These are phyloP conservation scores for Rhopilema esculentum DNA, from an alignment of 30 jellyfish, hydroid and myxozoan species.

Conservation along the genomic window DNA sequence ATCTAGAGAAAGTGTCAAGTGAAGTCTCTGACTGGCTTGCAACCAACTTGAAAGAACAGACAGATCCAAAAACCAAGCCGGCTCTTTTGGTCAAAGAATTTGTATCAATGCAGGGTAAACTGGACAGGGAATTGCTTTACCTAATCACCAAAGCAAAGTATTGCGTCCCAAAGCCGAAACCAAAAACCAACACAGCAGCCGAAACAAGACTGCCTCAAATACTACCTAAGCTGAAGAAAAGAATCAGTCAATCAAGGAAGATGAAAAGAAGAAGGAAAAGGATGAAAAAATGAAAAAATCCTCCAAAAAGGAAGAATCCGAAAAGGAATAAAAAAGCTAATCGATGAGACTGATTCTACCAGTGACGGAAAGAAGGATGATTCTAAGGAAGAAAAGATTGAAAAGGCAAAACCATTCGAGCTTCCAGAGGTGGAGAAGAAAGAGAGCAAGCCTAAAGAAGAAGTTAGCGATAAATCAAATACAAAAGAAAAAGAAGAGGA, in stretches of 20 bases:
- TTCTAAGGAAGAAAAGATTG: neutral
- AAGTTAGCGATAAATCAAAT: neutral
- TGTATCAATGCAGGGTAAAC: conserved; percentile 76
- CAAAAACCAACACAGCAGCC: conserved; percentile 77
- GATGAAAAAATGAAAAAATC: neutral
- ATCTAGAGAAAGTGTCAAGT: conserved; percentile 69
- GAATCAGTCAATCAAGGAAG: neutral
- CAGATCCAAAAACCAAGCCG: conserved; percentile 85
- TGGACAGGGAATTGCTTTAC: conserved; percentile 92
- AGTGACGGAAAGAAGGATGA: conserved; percentile 1
- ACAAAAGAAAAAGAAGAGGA: conserved; percentile 15
- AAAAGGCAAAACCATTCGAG: conserved; percentile 42
- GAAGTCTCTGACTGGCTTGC: conserved; percentile 89
- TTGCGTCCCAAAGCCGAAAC: conserved; percentile 96
- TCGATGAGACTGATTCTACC: neutral
- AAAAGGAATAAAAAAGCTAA: conserved; percentile 5
- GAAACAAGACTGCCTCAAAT: conserved; percentile 49
- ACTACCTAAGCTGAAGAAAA: conserved; percentile 35
- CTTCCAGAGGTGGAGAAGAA: conserved; percentile 45
- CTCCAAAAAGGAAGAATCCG: conserved; percentile 18
- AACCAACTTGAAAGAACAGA: conserved; percentile 84
- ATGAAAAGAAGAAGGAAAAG: conserved; percentile 5
- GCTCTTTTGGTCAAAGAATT: conserved; percentile 86
- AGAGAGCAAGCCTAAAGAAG: conserved; percentile 4
- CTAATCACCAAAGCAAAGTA: conserved; percentile 94